Conservation (phyloP, 2,888 invertebrate species). For the Scelioninae gen. 1 region DNA sequence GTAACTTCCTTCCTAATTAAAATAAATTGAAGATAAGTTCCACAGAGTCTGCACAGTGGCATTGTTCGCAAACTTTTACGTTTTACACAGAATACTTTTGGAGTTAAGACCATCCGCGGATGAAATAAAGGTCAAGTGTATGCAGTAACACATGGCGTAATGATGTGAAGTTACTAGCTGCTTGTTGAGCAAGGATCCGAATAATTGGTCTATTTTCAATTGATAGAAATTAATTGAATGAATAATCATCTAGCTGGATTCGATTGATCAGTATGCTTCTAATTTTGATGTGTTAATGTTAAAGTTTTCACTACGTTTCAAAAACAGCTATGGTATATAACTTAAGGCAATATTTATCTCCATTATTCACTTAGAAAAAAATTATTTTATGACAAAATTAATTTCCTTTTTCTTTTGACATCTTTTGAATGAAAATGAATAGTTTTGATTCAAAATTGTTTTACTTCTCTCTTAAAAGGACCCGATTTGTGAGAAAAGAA, state of each 20-base stretch:
- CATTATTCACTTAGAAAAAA: too few species aligned
- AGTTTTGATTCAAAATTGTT: too few species aligned
- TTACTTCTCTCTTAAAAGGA: too few species aligned
- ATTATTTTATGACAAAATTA: too few species aligned
- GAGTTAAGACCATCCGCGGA: slow-evolving; percentile 72
- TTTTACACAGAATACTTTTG: slow-evolving; percentile 72
- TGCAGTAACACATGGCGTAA: slow-evolving; percentile 73
- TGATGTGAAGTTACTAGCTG: slow-evolving; percentile 64
- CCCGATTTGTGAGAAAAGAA: too few species aligned
- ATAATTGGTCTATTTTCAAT: slow-evolving; percentile 35
- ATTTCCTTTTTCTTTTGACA: too few species aligned
- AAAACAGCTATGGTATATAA: too few species aligned
- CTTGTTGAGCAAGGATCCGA: slow-evolving; percentile 47
- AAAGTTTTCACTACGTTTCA: too few species aligned
- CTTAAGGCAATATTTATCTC: too few species aligned
- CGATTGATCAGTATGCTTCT: neutral
- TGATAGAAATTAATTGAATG: slow-evolving; percentile 6
- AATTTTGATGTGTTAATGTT: slow-evolving; percentile 1
- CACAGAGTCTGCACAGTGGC: slow-evolving; percentile 72
- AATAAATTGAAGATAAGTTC: slow-evolving; percentile 80
- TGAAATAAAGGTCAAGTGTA: slow-evolving; percentile 83
- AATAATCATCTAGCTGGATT: too few species aligned
- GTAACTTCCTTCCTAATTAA: slow-evolving; percentile 83
- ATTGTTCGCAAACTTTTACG: slow-evolving; percentile 78
- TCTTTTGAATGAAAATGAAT: too few species aligned